These are phyloP conservation scores for Drosophila arizonae DNA, from an alignment of 1,140 invertebrate species.

Conservation along the genomic window DNA sequence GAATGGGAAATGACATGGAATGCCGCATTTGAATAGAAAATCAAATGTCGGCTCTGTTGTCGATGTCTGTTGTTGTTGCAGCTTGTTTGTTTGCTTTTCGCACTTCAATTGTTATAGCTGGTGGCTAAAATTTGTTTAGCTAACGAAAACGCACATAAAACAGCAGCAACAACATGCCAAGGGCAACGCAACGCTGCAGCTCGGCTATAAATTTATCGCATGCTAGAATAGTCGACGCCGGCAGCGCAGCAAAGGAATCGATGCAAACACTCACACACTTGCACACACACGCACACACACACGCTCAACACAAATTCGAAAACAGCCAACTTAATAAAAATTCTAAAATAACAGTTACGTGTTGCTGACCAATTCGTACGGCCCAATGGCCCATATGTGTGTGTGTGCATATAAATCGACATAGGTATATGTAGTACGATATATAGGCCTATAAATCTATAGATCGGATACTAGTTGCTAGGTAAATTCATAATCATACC, in stretches of 20 bases:
- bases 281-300: no score
- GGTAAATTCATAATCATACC: slow-evolving; percentile 55
- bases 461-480: slow-evolving; percentile 41
- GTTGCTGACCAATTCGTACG: slow-evolving; percentile 43
- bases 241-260: slow-evolving; percentile 19
- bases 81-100: slow-evolving; percentile 51
- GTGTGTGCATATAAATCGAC: slow-evolving; percentile 1
- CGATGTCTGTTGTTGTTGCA: not conserved
- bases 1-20: slow-evolving; percentile 25
- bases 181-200: slow-evolving; percentile 32
- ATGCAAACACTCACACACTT: not conserved
- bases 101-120: slow-evolving; percentile 47
- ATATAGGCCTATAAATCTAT: slow-evolving; percentile 6
- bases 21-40: slow-evolving; percentile 50
- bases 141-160: slow-evolving; percentile 22
- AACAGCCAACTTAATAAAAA: slow-evolving; percentile 8
- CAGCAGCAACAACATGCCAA: slow-evolving; percentile 18
- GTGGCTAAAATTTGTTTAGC: slow-evolving; percentile 44
- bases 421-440: not conserved
- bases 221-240: slow-evolving; percentile 21
- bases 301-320: slow-evolving; percentile 1
- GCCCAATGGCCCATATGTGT: slow-evolving; percentile 7
- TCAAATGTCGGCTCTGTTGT: slow-evolving; percentile 36
- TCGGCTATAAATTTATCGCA: slow-evolving; percentile 31
- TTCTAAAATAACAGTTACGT: slow-evolving; percentile 35